Evolutionary conservation across 2,113 vertebrate genomes (phyloP).

Genomic region (Xiphorhynchus elegans): DNA sequence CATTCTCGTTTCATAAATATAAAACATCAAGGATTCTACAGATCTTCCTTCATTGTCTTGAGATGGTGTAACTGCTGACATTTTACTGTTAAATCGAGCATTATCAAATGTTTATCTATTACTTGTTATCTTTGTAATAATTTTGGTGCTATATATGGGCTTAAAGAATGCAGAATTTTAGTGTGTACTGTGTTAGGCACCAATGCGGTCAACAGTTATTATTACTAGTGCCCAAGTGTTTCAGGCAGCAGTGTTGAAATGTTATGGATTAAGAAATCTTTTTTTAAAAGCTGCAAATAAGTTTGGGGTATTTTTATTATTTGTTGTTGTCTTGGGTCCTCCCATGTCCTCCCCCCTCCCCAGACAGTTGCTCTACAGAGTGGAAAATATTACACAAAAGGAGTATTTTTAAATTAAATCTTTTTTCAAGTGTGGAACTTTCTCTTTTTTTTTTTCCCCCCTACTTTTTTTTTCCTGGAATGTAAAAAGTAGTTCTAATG

Average conservation of each 20-base stretch:
- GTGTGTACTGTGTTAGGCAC: not conserved
- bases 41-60: not conserved
- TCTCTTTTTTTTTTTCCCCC: not conserved
- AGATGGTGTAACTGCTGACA: not conserved
- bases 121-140: conserved; percentile 7
- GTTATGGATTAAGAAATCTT: conserved; percentile 4
- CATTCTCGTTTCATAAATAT: not conserved
- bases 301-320: not conserved
- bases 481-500: conserved; percentile 7
- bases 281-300: not conserved
- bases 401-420: conserved; percentile 25
- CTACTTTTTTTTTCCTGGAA: not conserved
- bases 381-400: conserved; percentile 26
- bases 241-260: conserved; percentile 39
- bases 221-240: conserved; percentile 52
- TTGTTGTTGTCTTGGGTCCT: not conserved
- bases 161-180: not conserved
- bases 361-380: conserved; percentile 17
- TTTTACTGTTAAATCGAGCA: not conserved
- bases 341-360: not conserved
- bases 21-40: not conserved
- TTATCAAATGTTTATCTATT: not conserved
- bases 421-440: conserved; percentile 20
- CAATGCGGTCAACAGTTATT: conserved; percentile 12
- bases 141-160: conserved; percentile 18